Conservation (phyloP, 1,140 invertebrate genomes). For the Ostrea edulis region DNA sequence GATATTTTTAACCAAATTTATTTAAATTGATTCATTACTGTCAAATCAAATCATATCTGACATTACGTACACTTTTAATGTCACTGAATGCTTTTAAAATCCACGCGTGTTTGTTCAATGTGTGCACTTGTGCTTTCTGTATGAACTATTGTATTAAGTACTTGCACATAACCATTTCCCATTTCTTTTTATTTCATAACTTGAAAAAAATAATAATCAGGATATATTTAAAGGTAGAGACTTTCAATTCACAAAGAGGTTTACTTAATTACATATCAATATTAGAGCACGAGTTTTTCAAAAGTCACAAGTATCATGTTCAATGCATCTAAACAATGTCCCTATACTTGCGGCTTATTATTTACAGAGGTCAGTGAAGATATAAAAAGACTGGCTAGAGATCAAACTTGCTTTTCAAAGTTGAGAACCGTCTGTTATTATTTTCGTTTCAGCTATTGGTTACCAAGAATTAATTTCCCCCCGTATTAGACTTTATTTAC, state of each 20-base stretch:
- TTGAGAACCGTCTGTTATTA: slow-evolving; percentile 10
- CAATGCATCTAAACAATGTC: neutral
- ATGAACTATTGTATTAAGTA: no score
- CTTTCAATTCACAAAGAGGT: no score
- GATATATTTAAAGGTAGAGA: no score
- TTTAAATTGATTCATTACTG: slow-evolving; percentile 26
- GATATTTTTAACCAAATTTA: slow-evolving; percentile 31
- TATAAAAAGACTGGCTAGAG: neutral
- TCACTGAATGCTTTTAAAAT: no score
- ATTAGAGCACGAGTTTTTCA: neutral
- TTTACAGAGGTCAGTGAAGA: slow-evolving; percentile 15
- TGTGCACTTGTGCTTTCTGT: no score
- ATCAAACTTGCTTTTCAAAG: neutral
- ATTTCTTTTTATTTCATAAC: no score
- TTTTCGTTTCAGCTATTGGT: slow-evolving; percentile 22
- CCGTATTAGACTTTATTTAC: slow-evolving; percentile 20
- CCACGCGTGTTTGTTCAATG: no score
- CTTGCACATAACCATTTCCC: no score
- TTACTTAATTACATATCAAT: no score
- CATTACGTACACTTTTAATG: no score
- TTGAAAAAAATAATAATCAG: no score
- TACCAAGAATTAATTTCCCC: slow-evolving; percentile 14
- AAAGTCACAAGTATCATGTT: neutral
- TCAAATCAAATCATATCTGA: neutral
- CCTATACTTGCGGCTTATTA: neutral